A percentile compares a stretch with the other conserved stretches of the same genome.
Evolutionary conservation across 2,888 invertebrate genomes (phyloP).

Genomic region (Tetanocera ferruginea): DNA sequence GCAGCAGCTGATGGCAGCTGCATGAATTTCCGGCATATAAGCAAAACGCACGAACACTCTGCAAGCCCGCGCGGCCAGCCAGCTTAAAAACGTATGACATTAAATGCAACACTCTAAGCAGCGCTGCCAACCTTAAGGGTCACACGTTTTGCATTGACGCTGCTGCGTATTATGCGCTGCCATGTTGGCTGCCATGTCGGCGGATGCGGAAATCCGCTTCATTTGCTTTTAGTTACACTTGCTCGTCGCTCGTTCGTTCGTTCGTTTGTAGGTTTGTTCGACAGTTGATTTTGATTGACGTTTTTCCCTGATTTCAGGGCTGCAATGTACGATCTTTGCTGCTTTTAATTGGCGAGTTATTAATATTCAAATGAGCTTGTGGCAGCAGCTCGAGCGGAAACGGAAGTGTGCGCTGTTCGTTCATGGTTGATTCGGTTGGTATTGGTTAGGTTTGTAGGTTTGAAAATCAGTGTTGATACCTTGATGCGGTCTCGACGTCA

Average conservation of each 20-base stretch:
- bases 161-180: neutral
- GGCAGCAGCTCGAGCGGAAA: slow-evolving; percentile 13
- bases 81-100: neutral
- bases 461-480: neutral
- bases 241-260: neutral
- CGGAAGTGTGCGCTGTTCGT: slow-evolving; percentile 24
- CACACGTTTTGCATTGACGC: neutral
- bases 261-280: neutral
- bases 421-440: neutral
- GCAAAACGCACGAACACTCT: slow-evolving; percentile 6
- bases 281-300: slow-evolving; percentile 23
- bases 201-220: slow-evolving; percentile 32
- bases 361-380: slow-evolving; percentile 40
- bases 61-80: neutral
- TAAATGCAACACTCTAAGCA: slow-evolving; percentile 11
- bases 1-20: neutral
- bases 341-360: slow-evolving; percentile 38
- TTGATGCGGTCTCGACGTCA: neutral
- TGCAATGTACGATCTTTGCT: slow-evolving; percentile 9
- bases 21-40: neutral
- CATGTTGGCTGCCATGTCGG: slow-evolving; percentile 11
- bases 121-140: neutral
- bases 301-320: slow-evolving; percentile 11
- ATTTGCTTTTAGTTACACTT: neutral
- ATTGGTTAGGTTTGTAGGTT: neutral